Percentiles rank a stretch among this genome's conserved stretches.
phyloP scores from a whole-genome alignment of 2,113 vertebrate species.

The Plecturocebus donacophilus region DNA sequence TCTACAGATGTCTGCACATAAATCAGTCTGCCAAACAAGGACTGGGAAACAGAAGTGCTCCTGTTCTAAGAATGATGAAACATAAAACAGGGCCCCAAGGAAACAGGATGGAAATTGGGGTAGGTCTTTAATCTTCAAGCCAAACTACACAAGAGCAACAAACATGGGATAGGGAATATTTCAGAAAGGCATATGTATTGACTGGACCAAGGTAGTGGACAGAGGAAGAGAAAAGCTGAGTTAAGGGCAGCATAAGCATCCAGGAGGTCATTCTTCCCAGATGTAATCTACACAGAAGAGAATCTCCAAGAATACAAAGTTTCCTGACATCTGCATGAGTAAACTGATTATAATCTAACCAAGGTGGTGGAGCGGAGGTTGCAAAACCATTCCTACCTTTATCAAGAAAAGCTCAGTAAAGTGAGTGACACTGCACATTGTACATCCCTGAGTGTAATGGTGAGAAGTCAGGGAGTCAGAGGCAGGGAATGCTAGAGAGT shows the following conservation, averaged over 20 bases:
- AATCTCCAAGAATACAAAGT: not conserved
- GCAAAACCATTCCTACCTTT: not conserved
- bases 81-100: accelerated
- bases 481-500: not conserved
- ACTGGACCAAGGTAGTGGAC: accelerated
- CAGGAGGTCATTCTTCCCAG: no score
- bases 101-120: not conserved
- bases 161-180: accelerated
- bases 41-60: not conserved
- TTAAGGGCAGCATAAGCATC: not conserved
- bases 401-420: not conserved
- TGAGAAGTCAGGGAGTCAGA: not conserved
- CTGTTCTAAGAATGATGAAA: not conserved
- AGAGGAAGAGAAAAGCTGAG: not conserved
- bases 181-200: not conserved
- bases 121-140: not conserved
- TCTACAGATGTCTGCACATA: no score
- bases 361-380: not conserved
- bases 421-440: not conserved
- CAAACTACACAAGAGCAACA: not conserved
- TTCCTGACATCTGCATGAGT: not conserved
- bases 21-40: not conserved
- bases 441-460: accelerated
- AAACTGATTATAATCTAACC: not conserved
- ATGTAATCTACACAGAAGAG: not conserved